Base-by-base conservation (phyloP, 2,113 vertebrate genomes). In the Todiramphus chloris region DNA sequence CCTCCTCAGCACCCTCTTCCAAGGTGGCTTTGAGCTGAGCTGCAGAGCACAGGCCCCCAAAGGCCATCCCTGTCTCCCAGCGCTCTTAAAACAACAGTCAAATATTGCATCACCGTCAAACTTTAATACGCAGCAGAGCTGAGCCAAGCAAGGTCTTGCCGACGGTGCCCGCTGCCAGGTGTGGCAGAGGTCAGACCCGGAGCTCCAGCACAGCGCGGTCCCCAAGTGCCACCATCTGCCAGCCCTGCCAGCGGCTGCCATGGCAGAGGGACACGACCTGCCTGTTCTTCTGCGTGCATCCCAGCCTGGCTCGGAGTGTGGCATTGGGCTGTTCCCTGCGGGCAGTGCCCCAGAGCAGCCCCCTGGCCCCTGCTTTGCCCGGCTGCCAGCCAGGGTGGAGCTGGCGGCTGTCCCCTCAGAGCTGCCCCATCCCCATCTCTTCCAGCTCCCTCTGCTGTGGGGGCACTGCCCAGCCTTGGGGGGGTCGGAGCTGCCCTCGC, bases 1-100 rank as follows among this genome's bases (percentile, higher is more conserved):
- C 51, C 28, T 72, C 1, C 0, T 56, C n/a, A 13, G 43, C 2
- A 1, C 16, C 16, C 23, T 37, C 5, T 0, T 25, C 0, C 2
- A 16, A 46, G n/a, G 67, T 2, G 2, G 62, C 60, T 87, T 31
- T 24, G 62, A 37, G 73, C 79, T 6, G 25, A 59, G 83, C 67
- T 25, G 74, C 14, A 13, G 58, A 39, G 63, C 66, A 10, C 27
- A 5, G n/a, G 62, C 51, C n/a, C 4, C 43, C 0, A 30, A n/a
- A 16, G 1, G 4, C 83, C 28, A 35, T 19, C 68, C 43, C 79
- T 48, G 62, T 58, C n/a, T 81, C 63, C 43, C 62, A 30, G 5
- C 2, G 2, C 83, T 64, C 33, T 4, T 73, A 83, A 79, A 90
- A 16, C 67, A 75, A 15, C 60, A 44, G 56, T 48, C 87, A 95